These are phyloP conservation scores for Enteromius paludinosus DNA, from an alignment of 2,797 vertebrate genomes.

Conservation along the genomic window DNA sequence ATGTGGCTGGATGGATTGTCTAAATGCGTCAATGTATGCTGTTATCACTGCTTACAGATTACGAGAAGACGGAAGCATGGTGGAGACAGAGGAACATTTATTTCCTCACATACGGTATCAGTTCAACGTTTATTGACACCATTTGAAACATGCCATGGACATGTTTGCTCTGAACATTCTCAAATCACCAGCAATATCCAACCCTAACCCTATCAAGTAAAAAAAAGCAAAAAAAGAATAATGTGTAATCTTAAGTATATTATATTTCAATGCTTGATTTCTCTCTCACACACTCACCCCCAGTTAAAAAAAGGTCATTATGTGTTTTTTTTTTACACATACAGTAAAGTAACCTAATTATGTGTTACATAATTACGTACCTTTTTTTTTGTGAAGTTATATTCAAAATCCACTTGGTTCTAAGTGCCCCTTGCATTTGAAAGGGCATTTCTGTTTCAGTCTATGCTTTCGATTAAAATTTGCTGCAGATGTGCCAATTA, in stretches of 20 bases:
- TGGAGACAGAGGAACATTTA: neutral
- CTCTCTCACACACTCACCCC: too few relatives aligned
- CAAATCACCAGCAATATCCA: neutral
- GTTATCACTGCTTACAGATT: neutral
- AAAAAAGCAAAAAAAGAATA: neutral
- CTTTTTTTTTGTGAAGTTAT: neutral
- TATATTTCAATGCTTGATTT: neutral
- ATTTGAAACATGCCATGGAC: neutral
- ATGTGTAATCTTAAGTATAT: neutral
- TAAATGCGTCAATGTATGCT: neutral
- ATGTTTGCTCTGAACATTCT: neutral
- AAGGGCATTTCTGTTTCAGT: conserved; percentile 16
- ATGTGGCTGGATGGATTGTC: neutral
- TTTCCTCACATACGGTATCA: neutral
- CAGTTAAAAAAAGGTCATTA: too few relatives aligned
- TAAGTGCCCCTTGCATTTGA: neutral
- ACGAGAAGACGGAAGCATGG: neutral
- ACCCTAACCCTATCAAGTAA: neutral
- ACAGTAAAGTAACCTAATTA: neutral
- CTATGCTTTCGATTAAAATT: conserved; percentile 19
- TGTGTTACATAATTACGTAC: neutral
- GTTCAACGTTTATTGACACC: neutral
- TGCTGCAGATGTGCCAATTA: conserved; percentile 42
- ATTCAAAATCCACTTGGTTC: neutral
- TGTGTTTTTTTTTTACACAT: neutral